Conservation (phyloP, 2,113 vertebrate species). For the Cottus gobio region DNA sequence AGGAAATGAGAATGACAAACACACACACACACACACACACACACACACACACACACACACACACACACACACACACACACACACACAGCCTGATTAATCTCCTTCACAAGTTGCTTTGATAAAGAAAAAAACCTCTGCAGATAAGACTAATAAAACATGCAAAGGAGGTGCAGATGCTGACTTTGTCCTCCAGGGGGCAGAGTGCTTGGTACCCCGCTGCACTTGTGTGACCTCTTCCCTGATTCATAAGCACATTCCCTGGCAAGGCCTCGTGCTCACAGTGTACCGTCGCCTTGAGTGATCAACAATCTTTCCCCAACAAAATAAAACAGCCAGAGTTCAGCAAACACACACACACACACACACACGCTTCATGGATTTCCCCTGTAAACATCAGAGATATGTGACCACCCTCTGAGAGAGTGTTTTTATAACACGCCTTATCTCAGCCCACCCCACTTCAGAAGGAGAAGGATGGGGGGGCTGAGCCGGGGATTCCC, state of each 20-base stretch:
- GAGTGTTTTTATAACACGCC: conserved; percentile 60
- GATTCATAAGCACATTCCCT: conserved; percentile 54
- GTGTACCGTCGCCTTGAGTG: conserved; percentile 35
- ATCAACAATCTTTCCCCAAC: conserved; percentile 44
- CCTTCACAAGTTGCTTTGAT: conserved; percentile 19
- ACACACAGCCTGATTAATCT: conserved; percentile 8
- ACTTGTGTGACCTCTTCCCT: conserved; percentile 52
- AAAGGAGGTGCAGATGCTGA: not conserved
- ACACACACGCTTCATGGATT: conserved; percentile 30
- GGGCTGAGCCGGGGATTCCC: conserved; percentile 52
- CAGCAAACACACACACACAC: conserved; percentile 11
- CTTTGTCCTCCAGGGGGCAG: conserved; percentile 46
- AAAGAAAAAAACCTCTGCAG: not conserved
- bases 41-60: conserved; percentile 39
- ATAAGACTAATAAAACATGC: conserved; percentile 10
- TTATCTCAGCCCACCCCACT: conserved; percentile 70
- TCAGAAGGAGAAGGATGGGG: conserved; percentile 26
- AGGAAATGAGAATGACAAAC: conserved; percentile 60
- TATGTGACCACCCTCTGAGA: conserved; percentile 65
- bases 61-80: conserved; percentile 26
- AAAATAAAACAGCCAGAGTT: conserved; percentile 26
- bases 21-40: conserved; percentile 33
- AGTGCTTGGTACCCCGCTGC: not conserved
- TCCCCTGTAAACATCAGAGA: conserved; percentile 66
- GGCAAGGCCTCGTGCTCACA: conserved; percentile 30